Evolutionary conservation across 2,797 vertebrate species (phyloP), one percentile per base, ranked within the genome.

Genomic region (Babyrousa celebensis): DNA sequence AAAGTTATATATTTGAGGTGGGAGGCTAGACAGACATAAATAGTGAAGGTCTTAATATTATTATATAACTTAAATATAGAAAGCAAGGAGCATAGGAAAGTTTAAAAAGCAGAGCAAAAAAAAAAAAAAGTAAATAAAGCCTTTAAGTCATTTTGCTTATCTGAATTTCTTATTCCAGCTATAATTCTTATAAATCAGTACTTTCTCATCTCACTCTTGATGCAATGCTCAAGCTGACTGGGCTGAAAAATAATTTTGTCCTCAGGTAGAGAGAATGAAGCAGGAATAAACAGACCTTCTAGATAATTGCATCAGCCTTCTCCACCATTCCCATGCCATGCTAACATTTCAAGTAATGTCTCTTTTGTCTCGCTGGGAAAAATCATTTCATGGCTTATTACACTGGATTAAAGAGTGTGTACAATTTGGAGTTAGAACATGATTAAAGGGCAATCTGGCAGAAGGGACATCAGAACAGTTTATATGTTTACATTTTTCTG

Each of bases 331-430:
- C 43, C 32, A 1, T 65, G 67, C 63, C 21, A 54, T 16, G 62
- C 70, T 63, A 80, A 52, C 91, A 48, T 97, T 93, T 89, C 96
- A 89, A 85, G 74, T 94, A 77, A 97, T 87, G 27, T 6, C 40
- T 85, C 75, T 62, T 92, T 85, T 96, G 96, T 96, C 36, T 97
- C 52, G 6, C n/a, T 36, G 56, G 92, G 89, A 94, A 95, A 96
- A 97, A 93, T 90, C 77, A 84, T 92, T 96, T 96, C 36, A 36
- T 77, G 95, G 96, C 95, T 96, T 97, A 96, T 89, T 89, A 77
- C 21, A 21, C 54, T 82, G 79, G 82, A 94, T 96, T 96, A 96
- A 96, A 97, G 85, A 29, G 32, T 54, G 0, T 85, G 40, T 62
- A 77, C 17, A 32, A 23, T 67, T 72, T n/a, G 78, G 60, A 91